Evolutionary conservation across 1,140 invertebrate genomes (phyloP), one percentile per base, ranked within the genome.

Genomic region (Cyclina sinensis): DNA sequence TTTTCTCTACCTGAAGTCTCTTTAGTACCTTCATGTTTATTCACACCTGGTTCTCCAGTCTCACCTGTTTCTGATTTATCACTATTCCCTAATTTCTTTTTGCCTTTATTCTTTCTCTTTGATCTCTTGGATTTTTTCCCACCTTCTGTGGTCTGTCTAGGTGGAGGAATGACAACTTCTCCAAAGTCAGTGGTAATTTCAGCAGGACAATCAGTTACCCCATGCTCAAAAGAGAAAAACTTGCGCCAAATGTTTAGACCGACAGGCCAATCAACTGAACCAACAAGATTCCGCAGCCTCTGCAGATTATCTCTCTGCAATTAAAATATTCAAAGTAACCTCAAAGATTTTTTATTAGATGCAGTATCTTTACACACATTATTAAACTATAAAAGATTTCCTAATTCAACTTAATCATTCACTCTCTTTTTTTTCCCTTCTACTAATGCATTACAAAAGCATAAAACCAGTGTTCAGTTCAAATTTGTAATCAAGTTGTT

Each of bases 171-270:
- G 9, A 48, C 21, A 43, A 90, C 62, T 51, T 92, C 91, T 21
- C 93, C 91, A 46, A 93, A 74, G 68, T 91, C 86, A n/a, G 91
- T 91, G 24, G 91, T 87, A 18, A 91, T 86, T 27, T 68, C 76
- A n/a, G 87, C 91, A 27, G 94, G 94, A 12, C n/a, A 46, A 32
- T 90, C 24, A 12, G 87, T 46, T n/a, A 95, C 91, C 12, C 91
- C 90, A 81, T 94, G 91, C 18, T 89, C 89, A 91, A 96, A 97
- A 24, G 91, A 73, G 59, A 92, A 95, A 12, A 96, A 88, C 46
- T 93, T 65, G 76, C 94, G 94, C 96, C 96, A 97, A 14, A 95
- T 94, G 51, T 93, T 89, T 0, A 97, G 73, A 24, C 78, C 84
- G 46, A 89, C 43, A 43, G 94, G 90, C 95, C 96, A 96, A 89